phyloP scores from a whole-genome alignment of 2,888 invertebrate species.

The Electrophaes corylata region DNA sequence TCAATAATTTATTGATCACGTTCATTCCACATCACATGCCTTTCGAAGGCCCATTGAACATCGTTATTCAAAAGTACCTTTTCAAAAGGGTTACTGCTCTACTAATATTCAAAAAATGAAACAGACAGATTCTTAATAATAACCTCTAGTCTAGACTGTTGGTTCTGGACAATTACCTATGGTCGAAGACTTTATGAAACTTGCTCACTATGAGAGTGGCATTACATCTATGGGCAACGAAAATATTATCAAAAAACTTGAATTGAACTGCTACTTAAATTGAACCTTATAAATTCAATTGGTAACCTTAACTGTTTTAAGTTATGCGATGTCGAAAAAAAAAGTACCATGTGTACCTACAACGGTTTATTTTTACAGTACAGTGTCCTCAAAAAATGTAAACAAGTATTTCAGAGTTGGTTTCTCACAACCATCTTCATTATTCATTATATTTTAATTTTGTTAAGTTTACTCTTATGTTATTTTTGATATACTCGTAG shows the following conservation, averaged over 20 bases:
- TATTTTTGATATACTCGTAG: background rate
- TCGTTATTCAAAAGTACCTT: conserved; percentile 17
- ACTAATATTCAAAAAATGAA: background rate
- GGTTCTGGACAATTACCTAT: too few relatives aligned
- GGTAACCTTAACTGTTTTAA: too few relatives aligned
- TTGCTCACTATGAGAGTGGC: too few relatives aligned
- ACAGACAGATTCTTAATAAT: background rate
- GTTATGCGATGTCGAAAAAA: too few relatives aligned
- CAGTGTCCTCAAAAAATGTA: too few relatives aligned
- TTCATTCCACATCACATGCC: conserved; percentile 71
- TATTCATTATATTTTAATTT: background rate
- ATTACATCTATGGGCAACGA: too few relatives aligned
- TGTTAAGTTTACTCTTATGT: background rate
- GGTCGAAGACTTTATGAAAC: too few relatives aligned
- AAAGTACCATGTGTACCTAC: too few relatives aligned
- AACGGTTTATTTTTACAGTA: too few relatives aligned
- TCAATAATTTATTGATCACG: conserved; percentile 69
- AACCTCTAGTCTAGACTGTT: background rate
- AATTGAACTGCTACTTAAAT: too few relatives aligned
- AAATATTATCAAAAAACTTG: too few relatives aligned
- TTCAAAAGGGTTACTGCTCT: background rate
- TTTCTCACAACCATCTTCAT: background rate
- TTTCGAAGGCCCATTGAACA: conserved; percentile 55
- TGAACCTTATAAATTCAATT: too few relatives aligned
- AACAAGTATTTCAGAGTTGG: background rate